Base-by-base conservation (phyloP, 2,888 invertebrate species). In the Xestia ashworthii region DNA sequence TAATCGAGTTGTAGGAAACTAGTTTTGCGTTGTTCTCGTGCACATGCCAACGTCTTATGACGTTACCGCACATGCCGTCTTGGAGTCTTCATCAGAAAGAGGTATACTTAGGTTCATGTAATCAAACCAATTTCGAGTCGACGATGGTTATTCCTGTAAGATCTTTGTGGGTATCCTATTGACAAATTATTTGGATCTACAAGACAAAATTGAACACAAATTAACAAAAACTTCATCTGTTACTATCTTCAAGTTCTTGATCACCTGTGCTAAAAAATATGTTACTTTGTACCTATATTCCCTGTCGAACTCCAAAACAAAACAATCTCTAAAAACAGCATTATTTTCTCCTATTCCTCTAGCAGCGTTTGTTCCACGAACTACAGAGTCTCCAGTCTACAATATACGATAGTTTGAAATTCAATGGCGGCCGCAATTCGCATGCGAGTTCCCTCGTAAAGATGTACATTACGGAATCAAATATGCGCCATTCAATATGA, bases 391-490 rank as follows among this genome's bases (percentile, higher is more conserved):
- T 72, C 69, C 38, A 60, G 58, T 74, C 71, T 64, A 79, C 80
- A 83, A 79, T 79, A 80, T 86, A 83, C 41, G 55, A 74, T 80
- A 82, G 75, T 87, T 84, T 80, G 76, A 81, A 78, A 76, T 86
- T 84, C 84, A 87, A 86, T 78, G 72, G 73, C 74, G 55, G 48
- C 69, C 75, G 87, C 86, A 84, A 82, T 87, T 81, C 88, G 79
- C 78, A 86, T 88, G 78, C 82, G 75, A 79, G 84, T 76, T 88
- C 74, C 78, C 74, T 86, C 84, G 80, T 87, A 87, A 87, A 87
- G 83, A 84, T 86, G 84, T 86, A 72, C 84, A 84, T 82, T 84
- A 86, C 76, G 76, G 80, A 88, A 87, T 87, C 87, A 88, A 84
- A 86, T 83, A 83, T 80, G 83, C 86, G 76, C 73, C 71, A 86